phyloP scores from a whole-genome alignment of 2,888 invertebrate genomes.

The Caenorhabditis becei region DNA sequence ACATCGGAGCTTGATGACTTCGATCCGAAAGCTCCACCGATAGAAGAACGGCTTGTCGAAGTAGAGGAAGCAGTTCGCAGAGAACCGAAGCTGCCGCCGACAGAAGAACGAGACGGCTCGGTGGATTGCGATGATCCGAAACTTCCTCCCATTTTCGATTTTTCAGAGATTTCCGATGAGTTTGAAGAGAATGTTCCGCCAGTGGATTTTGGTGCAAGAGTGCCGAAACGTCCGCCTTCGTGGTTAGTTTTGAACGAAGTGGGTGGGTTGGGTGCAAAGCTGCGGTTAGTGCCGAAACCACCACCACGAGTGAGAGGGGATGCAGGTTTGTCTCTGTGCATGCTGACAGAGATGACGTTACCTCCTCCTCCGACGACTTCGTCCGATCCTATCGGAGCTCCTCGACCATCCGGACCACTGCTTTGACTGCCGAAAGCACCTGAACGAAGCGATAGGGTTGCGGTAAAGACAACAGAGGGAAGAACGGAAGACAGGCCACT shows the following conservation, averaged over 20 bases:
- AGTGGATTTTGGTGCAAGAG: constrained; percentile 14
- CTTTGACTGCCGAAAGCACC: constrained; percentile 24
- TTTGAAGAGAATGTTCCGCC: constrained; percentile 9
- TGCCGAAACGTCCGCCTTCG: constrained; percentile 46
- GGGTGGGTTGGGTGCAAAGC: constrained; percentile 9
- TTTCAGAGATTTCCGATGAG: not conserved
- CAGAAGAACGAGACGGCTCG: not conserved
- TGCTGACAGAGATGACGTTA: constrained; percentile 50
- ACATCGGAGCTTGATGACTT: constrained; percentile 1
- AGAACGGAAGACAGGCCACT: constrained; percentile 12
- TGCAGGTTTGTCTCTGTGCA: constrained; percentile 39
- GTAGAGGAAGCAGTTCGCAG: constrained; percentile 2
- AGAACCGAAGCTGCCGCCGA: constrained; percentile 18
- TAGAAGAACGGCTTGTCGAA: constrained; percentile 1
- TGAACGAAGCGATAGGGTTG: constrained; percentile 23
- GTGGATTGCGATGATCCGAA: constrained; percentile 18
- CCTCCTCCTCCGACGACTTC: constrained; percentile 49
- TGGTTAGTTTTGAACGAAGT: constrained; percentile 41
- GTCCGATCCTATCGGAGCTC: constrained; percentile 50
- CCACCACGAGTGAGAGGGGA: constrained; percentile 39
- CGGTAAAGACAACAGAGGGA: constrained; percentile 18
- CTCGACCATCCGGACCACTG: constrained; percentile 40
- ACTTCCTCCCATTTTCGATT: constrained; percentile 20
- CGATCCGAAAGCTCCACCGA: constrained; percentile 23
- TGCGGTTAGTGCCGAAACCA: constrained; percentile 43